phyloP scores from a whole-genome alignment of 2,113 vertebrate species.

The Bettongia penicillata region DNA sequence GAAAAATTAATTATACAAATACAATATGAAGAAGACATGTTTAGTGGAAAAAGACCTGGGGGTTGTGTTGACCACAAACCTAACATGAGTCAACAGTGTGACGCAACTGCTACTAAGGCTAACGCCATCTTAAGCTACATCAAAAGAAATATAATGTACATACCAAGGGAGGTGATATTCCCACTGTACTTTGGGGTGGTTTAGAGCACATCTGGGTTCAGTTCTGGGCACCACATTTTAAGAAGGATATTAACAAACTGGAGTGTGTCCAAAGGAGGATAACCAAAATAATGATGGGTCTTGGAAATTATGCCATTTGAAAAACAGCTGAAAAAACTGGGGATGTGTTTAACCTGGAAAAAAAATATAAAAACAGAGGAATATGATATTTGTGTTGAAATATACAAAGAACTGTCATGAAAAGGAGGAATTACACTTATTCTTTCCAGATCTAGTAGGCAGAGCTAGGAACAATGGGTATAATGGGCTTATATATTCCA shows the following conservation, averaged over 20 bases:
- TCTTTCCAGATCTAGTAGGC: background rate
- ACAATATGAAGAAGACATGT: background rate
- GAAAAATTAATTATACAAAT: background rate
- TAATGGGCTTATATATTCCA: background rate
- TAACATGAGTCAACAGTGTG: background rate
- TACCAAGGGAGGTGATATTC: background rate
- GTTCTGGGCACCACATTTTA: background rate
- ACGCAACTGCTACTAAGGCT: background rate
- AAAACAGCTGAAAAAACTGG: background rate
- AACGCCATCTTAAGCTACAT: background rate
- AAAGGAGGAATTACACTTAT: background rate
- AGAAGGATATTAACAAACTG: background rate
- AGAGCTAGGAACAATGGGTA: background rate
- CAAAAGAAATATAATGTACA: background rate
- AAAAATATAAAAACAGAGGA: background rate
- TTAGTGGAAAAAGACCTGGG: background rate
- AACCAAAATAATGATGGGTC: background rate
- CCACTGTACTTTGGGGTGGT: background rate
- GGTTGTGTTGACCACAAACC: conserved; percentile 19
- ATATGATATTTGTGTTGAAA: background rate
- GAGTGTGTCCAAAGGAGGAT: background rate
- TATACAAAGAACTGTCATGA: background rate
- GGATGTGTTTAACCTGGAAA: background rate
- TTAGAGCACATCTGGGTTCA: background rate
- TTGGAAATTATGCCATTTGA: background rate